phyloP scores from a whole-genome alignment of 2,113 vertebrate genomes.

The Dipodomys merriami region DNA sequence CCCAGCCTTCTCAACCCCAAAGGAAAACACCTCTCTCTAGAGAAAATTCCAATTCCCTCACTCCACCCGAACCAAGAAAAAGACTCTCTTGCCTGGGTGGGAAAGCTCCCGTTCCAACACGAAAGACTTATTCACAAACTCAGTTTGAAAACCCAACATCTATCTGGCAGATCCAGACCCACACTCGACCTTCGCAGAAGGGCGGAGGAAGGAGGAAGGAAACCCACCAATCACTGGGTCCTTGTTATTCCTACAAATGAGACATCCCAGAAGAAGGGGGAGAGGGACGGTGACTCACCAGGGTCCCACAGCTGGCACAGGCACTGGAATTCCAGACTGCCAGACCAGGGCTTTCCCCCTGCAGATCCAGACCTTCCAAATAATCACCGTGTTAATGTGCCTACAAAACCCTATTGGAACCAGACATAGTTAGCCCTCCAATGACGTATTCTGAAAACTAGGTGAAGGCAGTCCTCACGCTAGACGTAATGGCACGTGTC shows the following conservation, averaged over 20 bases:
- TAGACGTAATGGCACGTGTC: neutral
- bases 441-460: neutral
- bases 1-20: neutral
- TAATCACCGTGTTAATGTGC: neutral
- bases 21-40: conserved; percentile 27
- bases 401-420: neutral
- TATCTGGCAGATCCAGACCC: neutral
- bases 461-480: neutral
- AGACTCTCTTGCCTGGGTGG: neutral
- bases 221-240: neutral
- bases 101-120: neutral
- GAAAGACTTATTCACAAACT: neutral
- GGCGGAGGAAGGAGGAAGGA: neutral
- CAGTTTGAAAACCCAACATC: neutral
- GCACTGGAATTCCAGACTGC: neutral
- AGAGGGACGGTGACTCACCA: neutral
- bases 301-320: neutral
- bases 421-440: neutral
- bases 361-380: neutral
- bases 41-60: conserved; percentile 12
- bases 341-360: neutral
- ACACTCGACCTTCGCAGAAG: neutral
- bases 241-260: neutral
- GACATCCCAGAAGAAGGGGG: neutral
- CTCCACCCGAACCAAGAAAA: neutral